Conservation (phyloP, 2,797 vertebrate genomes). For the Pachyuromys duprasi region DNA sequence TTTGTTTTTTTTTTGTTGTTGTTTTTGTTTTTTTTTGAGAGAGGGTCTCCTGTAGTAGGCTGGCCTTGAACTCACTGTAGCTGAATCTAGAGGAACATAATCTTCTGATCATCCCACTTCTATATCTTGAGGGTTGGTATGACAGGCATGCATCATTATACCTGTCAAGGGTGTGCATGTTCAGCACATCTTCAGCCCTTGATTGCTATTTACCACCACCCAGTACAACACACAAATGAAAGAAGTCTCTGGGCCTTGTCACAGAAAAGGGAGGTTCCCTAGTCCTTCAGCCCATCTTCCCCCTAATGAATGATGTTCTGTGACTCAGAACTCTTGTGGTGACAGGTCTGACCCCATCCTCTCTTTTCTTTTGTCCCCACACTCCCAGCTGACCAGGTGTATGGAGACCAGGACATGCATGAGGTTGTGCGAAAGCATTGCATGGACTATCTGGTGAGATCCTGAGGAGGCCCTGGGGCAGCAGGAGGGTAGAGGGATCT, state of each 20-base stretch:
- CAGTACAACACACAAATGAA: conserved; percentile 6
- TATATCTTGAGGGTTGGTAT: background rate
- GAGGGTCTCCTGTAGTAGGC: background rate
- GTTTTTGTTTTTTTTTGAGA: background rate
- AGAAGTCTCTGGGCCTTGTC: conserved; percentile 1
- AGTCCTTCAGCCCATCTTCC: background rate
- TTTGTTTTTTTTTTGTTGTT: background rate
- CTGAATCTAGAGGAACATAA: background rate
- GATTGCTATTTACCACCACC: conserved; percentile 4
- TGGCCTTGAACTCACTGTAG: background rate
- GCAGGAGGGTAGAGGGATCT: background rate
- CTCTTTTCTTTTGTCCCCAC: conserved; percentile 48
- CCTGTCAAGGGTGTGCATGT: background rate
- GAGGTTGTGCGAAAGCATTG: conserved; percentile 97
- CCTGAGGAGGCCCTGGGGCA: background rate
- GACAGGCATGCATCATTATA: background rate
- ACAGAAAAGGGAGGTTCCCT: conserved; percentile 57
- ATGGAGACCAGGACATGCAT: conserved; percentile 97
- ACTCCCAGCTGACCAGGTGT: conserved; percentile 94
- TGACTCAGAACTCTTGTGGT: background rate
- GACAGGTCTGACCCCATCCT: conserved; percentile 30
- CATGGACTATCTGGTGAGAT: conserved; percentile 97
- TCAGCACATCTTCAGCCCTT: background rate
- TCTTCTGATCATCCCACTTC: background rate
- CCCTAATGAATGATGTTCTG: background rate